Conservation (phyloP, 2,888 invertebrate genomes). For the Drosophila percnosoma region DNA sequence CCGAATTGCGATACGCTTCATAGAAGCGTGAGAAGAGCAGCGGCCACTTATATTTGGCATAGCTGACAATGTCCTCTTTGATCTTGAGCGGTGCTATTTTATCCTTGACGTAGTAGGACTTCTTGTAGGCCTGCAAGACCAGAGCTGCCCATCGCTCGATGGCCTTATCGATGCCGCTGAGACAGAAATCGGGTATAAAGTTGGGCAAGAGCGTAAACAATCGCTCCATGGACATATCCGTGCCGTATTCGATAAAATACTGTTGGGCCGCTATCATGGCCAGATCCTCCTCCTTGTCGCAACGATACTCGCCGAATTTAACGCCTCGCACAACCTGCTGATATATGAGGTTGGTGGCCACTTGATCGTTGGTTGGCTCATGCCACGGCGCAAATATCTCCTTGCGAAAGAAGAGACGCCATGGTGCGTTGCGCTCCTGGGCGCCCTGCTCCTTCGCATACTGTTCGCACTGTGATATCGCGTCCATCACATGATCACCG, state of each 20-base stretch:
- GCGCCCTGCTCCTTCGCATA: conserved; percentile 99
- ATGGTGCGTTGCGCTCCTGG: conserved; percentile 98
- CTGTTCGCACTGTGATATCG: conserved; percentile 99
- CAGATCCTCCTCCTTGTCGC: conserved; percentile 97
- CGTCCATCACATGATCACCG: conserved; percentile 99
- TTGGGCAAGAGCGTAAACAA: conserved; percentile 95
- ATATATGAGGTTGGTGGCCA: conserved; percentile 98
- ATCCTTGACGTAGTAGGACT: conserved; percentile 97
- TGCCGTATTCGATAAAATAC: conserved; percentile 97
- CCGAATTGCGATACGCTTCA: conserved; percentile 97
- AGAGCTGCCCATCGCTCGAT: conserved; percentile 95
- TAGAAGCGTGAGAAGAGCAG: conserved; percentile 98
- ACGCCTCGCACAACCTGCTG: conserved; percentile 99
- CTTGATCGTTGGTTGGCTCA: conserved; percentile 97
- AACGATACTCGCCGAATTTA: conserved; percentile 98
- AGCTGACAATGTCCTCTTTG: conserved; percentile 98
- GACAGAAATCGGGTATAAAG: conserved; percentile 98
- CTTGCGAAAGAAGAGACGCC: conserved; percentile 98
- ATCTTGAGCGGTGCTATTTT: conserved; percentile 92
- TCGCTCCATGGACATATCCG: conserved; percentile 96
- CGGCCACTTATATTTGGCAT: conserved; percentile 99
- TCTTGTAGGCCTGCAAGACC: conserved; percentile 96
- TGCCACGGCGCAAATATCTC: conserved; percentile 99
- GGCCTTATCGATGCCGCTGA: conserved; percentile 95
- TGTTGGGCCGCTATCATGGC: conserved; percentile 99